These are phyloP conservation scores for Bryconaethiops microstoma DNA, from an alignment of 2,797 vertebrate genomes.

Conservation along the genomic window DNA sequence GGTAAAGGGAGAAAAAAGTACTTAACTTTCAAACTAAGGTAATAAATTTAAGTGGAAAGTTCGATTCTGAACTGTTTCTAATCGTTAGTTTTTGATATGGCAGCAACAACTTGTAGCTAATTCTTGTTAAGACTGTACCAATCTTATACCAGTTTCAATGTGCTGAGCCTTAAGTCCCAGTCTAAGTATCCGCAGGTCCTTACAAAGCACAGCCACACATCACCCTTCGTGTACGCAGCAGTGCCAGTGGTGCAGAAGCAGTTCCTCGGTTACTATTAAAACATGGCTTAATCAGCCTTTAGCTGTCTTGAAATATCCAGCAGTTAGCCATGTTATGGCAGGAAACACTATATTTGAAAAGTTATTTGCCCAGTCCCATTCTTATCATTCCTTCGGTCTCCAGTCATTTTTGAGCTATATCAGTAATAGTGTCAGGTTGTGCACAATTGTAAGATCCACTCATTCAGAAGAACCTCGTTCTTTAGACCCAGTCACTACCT, in stretches of 20 bases:
- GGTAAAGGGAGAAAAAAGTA: background rate
- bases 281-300: background rate
- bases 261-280: background rate
- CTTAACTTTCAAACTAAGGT: background rate
- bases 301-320: background rate
- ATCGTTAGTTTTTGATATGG: background rate
- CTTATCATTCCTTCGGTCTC: background rate
- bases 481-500: background rate
- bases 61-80: too few relatives aligned
- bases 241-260: background rate
- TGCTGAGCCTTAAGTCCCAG: too few relatives aligned
- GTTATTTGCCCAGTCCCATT: background rate
- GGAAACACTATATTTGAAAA: background rate
- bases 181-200: background rate
- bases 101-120: background rate
- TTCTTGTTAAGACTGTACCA: background rate
- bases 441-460: background rate
- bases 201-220: background rate
- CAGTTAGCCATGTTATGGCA: background rate
- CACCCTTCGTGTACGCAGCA: too few relatives aligned
- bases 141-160: background rate
- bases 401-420: background rate
- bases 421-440: background rate
- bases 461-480: background rate
- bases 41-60: background rate